Percentiles rank a stretch among this genome's conserved stretches.
Evolutionary conservation across 2,888 invertebrate genomes (phyloP).

Genomic region (Ellobium chinense): DNA sequence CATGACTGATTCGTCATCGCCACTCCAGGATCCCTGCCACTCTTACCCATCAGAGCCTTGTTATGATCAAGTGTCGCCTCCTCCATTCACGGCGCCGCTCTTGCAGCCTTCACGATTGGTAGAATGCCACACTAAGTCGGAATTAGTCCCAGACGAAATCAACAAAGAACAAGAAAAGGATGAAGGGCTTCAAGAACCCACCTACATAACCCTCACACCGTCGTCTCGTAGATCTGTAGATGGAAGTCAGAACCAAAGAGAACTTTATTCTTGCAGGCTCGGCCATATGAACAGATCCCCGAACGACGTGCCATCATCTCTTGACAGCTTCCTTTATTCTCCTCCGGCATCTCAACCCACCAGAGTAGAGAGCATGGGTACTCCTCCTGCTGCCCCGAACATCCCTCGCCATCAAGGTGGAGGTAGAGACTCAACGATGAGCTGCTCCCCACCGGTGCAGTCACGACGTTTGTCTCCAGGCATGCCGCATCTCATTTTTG

Average conservation of each 20-base stretch:
- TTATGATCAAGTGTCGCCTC: background rate
- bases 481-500: background rate
- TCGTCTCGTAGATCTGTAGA: slow-evolving; percentile 10
- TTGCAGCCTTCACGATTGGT: slow-evolving; percentile 2
- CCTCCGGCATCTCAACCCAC: background rate
- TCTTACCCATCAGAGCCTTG: background rate
- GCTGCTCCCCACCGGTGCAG: background rate
- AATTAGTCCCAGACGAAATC: background rate
- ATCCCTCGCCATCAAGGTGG: slow-evolving; percentile 1
- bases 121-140: slow-evolving; percentile 8
- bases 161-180: slow-evolving; percentile 8
- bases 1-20: background rate
- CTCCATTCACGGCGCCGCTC: background rate
- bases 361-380: background rate
- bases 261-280: slow-evolving; percentile 21
- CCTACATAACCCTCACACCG: slow-evolving; percentile 26
- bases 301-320: background rate
- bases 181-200: slow-evolving; percentile 2
- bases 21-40: background rate
- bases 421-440: background rate
- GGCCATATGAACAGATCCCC: slow-evolving; percentile 12
- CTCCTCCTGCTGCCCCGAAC: background rate
- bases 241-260: background rate
- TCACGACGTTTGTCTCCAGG: background rate
- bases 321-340: slow-evolving; percentile 13